These are phyloP conservation scores for Eueides isabella DNA, from an alignment of 1,140 invertebrate species.

Conservation along the genomic window DNA sequence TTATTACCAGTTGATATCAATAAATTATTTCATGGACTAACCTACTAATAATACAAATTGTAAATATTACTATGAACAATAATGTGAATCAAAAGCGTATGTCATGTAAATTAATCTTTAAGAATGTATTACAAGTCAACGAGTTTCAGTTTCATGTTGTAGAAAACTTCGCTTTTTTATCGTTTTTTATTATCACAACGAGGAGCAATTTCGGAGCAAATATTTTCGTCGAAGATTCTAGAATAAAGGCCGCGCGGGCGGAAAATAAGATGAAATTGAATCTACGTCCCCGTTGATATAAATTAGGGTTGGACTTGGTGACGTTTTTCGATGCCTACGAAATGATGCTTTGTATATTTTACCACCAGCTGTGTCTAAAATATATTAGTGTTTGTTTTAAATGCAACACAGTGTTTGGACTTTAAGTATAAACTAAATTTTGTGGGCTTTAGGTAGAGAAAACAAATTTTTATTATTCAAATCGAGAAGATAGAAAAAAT, in stretches of 20 bases:
- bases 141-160: slow-evolving; percentile 15
- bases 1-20: too few species aligned
- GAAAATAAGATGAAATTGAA: slow-evolving; percentile 29
- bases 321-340: background rate
- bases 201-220: slow-evolving; percentile 21
- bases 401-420: background rate
- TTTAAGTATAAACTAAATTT: background rate
- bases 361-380: too few species aligned
- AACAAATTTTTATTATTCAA: too few species aligned
- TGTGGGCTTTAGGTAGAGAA: background rate
- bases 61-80: background rate
- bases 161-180: slow-evolving; percentile 11
- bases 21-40: too few species aligned
- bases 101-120: background rate
- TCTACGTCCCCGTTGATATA: slow-evolving; percentile 17
- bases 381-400: background rate
- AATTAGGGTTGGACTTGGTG: slow-evolving; percentile 21
- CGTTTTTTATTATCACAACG: slow-evolving; percentile 21
- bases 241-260: slow-evolving; percentile 13
- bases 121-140: background rate
- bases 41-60: too few species aligned
- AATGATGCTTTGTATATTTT: background rate
- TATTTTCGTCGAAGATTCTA: slow-evolving; percentile 14
- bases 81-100: background rate
- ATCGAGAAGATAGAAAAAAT: too few species aligned